phyloP scores from a whole-genome alignment of 2,888 invertebrate genomes.

The Parapristionchus giblindavisi region DNA sequence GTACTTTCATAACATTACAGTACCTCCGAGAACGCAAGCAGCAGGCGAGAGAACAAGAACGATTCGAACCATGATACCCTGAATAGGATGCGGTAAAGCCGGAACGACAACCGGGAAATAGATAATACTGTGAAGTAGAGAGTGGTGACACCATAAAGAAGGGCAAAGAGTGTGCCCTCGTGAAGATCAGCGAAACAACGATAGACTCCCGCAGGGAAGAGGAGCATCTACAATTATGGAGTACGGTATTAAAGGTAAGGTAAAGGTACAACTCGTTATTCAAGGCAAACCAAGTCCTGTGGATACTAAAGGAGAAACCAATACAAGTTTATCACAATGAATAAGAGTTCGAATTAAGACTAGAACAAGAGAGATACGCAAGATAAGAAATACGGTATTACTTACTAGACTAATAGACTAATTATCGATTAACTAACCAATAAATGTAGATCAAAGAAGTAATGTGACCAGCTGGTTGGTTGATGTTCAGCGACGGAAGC shows the following conservation, averaged over 20 bases:
- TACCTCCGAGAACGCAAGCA: slow-evolving; percentile 92
- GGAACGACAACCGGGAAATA: neutral
- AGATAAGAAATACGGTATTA: too few relatives aligned
- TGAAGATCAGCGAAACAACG: slow-evolving; percentile 93
- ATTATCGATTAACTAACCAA: slow-evolving; percentile 89
- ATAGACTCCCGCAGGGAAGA: slow-evolving; percentile 85
- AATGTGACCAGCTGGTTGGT: slow-evolving; percentile 88
- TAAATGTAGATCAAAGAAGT: slow-evolving; percentile 96
- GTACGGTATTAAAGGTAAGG: slow-evolving; percentile 28
- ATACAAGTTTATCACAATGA: too few relatives aligned
- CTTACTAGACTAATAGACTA: slow-evolving; percentile 69
- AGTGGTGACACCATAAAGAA: slow-evolving; percentile 94
- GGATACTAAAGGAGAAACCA: too few relatives aligned
- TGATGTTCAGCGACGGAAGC: slow-evolving; percentile 97
- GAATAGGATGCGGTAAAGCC: slow-evolving; percentile 50
- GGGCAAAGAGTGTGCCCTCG: slow-evolving; percentile 95
- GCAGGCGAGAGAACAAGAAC: slow-evolving; percentile 97
- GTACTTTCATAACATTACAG: neutral
- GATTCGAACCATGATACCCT: slow-evolving; percentile 98
- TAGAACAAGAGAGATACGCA: too few relatives aligned
- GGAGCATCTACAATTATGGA: slow-evolving; percentile 30
- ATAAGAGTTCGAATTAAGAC: too few relatives aligned
- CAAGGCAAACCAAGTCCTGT: too few relatives aligned
- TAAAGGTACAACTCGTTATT: too few relatives aligned
- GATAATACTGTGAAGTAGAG: slow-evolving; percentile 85